Conservation (phyloP, 2,113 vertebrate species). For the Sisor rabdophorus region DNA sequence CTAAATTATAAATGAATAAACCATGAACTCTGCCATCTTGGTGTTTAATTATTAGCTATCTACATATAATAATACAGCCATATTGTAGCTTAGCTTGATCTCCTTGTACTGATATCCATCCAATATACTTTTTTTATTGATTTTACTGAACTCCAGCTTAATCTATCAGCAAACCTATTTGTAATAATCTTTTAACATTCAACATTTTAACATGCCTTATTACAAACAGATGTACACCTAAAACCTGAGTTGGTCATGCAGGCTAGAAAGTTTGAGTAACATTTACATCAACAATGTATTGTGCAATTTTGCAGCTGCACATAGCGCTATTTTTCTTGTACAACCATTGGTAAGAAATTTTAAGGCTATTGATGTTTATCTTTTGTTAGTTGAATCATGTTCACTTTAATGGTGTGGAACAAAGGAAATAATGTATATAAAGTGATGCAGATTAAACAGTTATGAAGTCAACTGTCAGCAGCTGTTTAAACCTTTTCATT, state of each 20-base stretch:
- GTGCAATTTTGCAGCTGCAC: too few species aligned
- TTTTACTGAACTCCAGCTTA: background rate
- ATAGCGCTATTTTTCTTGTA: too few species aligned
- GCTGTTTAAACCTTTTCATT: too few species aligned
- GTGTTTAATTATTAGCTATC: background rate
- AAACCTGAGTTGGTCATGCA: too few species aligned
- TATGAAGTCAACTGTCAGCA: too few species aligned
- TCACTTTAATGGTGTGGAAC: background rate
- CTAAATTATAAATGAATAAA: conserved; percentile 10
- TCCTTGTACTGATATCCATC: background rate
- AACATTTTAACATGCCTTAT: background rate
- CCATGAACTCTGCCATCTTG: background rate
- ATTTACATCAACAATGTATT: too few species aligned
- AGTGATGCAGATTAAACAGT: background rate
- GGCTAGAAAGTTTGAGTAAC: too few species aligned
- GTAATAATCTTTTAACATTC: background rate
- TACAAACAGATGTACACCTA: background rate
- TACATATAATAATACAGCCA: too few species aligned
- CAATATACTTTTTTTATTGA: too few species aligned
- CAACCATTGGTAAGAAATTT: conserved; percentile 7
- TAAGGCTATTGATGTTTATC: conserved; percentile 12
- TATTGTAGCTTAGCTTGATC: too few species aligned
- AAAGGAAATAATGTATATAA: background rate
- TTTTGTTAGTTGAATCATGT: conserved; percentile 13
- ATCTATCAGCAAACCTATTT: background rate